phyloP scores from a whole-genome alignment of 2,797 vertebrate genomes.

The Acanthis flammea region DNA sequence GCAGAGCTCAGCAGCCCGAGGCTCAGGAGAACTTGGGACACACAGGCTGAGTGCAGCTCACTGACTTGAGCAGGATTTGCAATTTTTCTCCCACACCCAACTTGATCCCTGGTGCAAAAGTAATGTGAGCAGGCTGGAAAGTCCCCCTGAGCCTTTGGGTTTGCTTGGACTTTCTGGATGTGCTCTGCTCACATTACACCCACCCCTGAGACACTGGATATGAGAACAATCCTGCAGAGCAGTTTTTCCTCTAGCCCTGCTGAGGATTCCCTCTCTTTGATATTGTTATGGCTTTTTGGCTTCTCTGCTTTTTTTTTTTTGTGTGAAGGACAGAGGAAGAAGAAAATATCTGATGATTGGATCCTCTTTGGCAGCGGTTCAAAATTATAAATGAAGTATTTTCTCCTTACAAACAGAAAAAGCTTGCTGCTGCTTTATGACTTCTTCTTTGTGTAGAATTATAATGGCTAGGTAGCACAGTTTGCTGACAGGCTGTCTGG shows the following conservation, averaged over 20 bases:
- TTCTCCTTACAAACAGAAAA: background rate
- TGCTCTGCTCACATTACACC: background rate
- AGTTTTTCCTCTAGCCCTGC: background rate
- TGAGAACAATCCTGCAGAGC: background rate
- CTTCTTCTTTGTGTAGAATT: background rate
- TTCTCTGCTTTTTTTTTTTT: background rate
- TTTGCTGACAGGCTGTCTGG: background rate
- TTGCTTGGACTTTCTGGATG: background rate
- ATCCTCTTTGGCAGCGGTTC: background rate
- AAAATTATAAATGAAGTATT: background rate
- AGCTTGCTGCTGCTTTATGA: background rate
- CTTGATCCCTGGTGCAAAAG: background rate
- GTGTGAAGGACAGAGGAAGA: background rate
- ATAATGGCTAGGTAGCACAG: background rate
- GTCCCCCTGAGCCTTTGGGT: accelerated
- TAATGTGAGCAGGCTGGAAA: background rate
- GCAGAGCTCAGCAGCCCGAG: background rate
- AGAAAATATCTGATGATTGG: background rate
- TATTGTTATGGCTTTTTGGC: background rate
- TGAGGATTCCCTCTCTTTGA: background rate
- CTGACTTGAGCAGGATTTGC: background rate
- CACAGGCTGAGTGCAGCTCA: accelerated
- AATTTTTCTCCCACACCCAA: background rate
- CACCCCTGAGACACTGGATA: background rate
- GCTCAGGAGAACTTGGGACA: background rate